Percentiles rank a stretch among this genome's conserved stretches.
Evolutionary conservation across 23 tunicate species (phyloP).

Genomic region (Clavelina lepadiformis): DNA sequence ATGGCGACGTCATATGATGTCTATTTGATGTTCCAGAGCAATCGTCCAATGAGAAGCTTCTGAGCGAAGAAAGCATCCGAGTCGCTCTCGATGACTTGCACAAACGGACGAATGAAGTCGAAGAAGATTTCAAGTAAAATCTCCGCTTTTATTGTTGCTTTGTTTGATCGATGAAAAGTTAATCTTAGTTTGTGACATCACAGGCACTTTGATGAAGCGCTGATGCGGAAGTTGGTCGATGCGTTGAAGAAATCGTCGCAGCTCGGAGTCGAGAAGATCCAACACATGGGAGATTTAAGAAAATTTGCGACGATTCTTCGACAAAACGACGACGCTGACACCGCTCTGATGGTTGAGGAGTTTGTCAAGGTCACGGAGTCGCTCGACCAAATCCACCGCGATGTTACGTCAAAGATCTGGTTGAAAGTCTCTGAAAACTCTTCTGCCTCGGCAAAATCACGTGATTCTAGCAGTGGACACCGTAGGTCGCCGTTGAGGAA

Average conservation of each 20-base stretch:
- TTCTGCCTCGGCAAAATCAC: constrained; percentile 44
- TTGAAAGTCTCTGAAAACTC: constrained; percentile 23
- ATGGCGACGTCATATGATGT: no score
- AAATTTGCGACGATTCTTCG: constrained; percentile 58
- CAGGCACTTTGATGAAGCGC: constrained; percentile 30
- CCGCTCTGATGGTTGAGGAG: constrained; percentile 53
- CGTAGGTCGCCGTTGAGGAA: constrained; percentile 46
- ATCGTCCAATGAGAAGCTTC: not conserved
- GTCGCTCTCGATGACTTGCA: constrained; percentile 41
- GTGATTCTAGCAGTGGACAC: constrained; percentile 33
- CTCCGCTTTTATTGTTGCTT: not conserved
- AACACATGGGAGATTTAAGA: constrained; percentile 49
- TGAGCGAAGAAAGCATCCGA: constrained; percentile 23
- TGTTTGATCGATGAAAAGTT: not conserved
- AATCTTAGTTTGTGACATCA: not conserved
- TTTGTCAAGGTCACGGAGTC: constrained; percentile 61
- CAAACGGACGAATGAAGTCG: constrained; percentile 39
- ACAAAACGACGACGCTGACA: constrained; percentile 58
- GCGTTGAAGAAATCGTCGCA: constrained; percentile 27
- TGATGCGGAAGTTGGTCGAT: constrained; percentile 42
- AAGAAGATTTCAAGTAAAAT: constrained; percentile 35
- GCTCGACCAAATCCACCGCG: constrained; percentile 64
- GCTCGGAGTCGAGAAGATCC: constrained; percentile 37
- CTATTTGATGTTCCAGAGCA: no score
- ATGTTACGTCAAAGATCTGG: constrained; percentile 60